Conservation (phyloP, 2,888 invertebrate genomes). For the Ferdinandea cuprea region DNA sequence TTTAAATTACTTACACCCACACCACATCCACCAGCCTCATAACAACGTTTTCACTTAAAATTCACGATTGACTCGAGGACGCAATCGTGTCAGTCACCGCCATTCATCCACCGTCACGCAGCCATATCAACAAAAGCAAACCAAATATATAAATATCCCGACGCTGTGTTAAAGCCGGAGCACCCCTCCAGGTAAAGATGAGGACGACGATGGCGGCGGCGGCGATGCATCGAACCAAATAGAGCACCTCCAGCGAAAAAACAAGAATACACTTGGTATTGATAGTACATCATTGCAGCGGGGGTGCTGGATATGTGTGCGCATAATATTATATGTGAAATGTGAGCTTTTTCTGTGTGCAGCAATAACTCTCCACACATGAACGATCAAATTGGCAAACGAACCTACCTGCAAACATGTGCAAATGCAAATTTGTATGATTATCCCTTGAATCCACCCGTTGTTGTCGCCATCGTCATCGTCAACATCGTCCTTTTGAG, state of each 20-base stretch:
- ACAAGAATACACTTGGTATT: background rate
- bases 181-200: constrained; percentile 4
- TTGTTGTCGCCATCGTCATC: too few relatives aligned
- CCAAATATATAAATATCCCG: constrained; percentile 25
- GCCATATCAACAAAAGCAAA: constrained; percentile 40
- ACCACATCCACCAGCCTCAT: background rate
- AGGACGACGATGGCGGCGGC: background rate
- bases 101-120: constrained; percentile 39
- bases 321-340: constrained; percentile 46
- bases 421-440: background rate
- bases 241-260: constrained; percentile 2
- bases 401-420: constrained; percentile 2
- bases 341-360: constrained; percentile 39
- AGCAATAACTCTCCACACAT: constrained; percentile 46
- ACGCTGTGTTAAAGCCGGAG: background rate
- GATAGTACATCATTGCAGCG: background rate
- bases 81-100: constrained; percentile 47
- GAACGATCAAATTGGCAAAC: constrained; percentile 58
- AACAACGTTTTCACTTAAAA: constrained; percentile 33
- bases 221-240: constrained; percentile 14
- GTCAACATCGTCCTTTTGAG: constrained; percentile 31
- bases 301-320: constrained; percentile 14
- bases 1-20: constrained; percentile 6
- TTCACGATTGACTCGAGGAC: constrained; percentile 47
- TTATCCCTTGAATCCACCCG: constrained; percentile 29